Evolutionary conservation across 1,140 invertebrate genomes (phyloP), one percentile per base, ranked within the genome.

Genomic region (Stenopsyche tienmushanensis): DNA sequence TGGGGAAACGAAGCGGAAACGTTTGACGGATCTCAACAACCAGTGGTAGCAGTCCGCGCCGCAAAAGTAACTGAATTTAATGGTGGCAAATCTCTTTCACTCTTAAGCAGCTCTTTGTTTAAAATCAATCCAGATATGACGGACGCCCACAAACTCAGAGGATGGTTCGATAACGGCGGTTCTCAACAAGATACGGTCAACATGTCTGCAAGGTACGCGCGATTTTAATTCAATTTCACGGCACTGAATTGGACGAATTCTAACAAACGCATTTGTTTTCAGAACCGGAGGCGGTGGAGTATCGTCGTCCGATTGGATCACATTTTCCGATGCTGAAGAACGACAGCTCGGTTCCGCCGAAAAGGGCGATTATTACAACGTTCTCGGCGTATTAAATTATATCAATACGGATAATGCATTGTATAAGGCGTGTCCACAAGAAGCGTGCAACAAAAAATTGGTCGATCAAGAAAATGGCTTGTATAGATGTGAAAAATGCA

Each of bases 401-500:
- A 76, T 75, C 1, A 79, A 85, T 72, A 80, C 83, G 0, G 92
- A 96, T 66, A 96, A 93, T 74, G 83, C 88, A 24, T 77, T 96
- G 44, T 99, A 99, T 74, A 90, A 94, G 80, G 88, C 94, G 1
- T 98, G 96, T 73, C 91, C 94, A 0, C 82, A 83, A 58, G 84
- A 89, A 9, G 84, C 86, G 41, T 98, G 96, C 76, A 96, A 97
- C 72, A 98, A 98, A 74, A 98, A 99, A 78, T 85, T 94, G 0
- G 80, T 96, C 23, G 95, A 98, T 79, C 84, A 89, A 73, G 86
- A 90, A 45, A 94, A 95, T 76, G 92, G 91, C 5, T 82, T 89
- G 70, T 99, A 88, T 75, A 84, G 93, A 65, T 99, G 97, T 77
- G 97, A 99, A 76, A 98, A 98, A 77, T 99, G 97, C 76, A 85